Conservation (phyloP, 2,888 invertebrate species). For the Tachina grossa region DNA sequence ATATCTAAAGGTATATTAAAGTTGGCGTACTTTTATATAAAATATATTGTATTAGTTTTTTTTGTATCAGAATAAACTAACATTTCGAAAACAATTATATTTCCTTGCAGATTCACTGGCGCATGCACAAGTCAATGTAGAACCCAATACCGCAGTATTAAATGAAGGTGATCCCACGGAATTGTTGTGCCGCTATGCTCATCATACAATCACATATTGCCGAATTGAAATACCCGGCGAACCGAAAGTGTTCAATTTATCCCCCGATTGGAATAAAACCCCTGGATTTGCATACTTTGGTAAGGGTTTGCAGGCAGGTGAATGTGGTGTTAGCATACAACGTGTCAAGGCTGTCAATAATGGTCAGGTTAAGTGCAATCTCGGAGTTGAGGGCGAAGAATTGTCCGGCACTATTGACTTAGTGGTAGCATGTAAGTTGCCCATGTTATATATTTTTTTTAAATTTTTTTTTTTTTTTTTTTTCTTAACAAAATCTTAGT, state of each 20-base stretch:
- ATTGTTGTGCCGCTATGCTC: slow-evolving; percentile 80
- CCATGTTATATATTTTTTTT: neutral
- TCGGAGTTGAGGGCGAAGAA: slow-evolving; percentile 86
- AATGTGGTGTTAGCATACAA: slow-evolving; percentile 88
- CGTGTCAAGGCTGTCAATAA: slow-evolving; percentile 87
- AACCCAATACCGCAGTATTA: slow-evolving; percentile 80
- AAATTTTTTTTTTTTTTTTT: no score
- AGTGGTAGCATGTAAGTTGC: slow-evolving; percentile 88
- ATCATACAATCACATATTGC: slow-evolving; percentile 79
- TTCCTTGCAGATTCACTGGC: slow-evolving; percentile 77
- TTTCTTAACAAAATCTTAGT: no score
- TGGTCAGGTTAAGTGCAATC: slow-evolving; percentile 87
- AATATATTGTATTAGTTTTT: no score
- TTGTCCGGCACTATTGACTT: slow-evolving; percentile 85
- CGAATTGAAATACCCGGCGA: slow-evolving; percentile 84
- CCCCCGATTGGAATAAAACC: slow-evolving; percentile 82
- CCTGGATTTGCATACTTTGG: slow-evolving; percentile 85
- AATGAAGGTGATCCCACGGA: slow-evolving; percentile 80
- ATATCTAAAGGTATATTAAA: no score
- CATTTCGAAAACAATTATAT: slow-evolving; percentile 27
- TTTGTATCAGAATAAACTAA: neutral
- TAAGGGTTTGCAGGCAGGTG: slow-evolving; percentile 85
- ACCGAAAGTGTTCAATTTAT: slow-evolving; percentile 83
- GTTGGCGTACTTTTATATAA: no score
- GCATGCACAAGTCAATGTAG: slow-evolving; percentile 79